Base-by-base conservation (phyloP, 2,797 vertebrate genomes). In the Garrulus glandarius region DNA sequence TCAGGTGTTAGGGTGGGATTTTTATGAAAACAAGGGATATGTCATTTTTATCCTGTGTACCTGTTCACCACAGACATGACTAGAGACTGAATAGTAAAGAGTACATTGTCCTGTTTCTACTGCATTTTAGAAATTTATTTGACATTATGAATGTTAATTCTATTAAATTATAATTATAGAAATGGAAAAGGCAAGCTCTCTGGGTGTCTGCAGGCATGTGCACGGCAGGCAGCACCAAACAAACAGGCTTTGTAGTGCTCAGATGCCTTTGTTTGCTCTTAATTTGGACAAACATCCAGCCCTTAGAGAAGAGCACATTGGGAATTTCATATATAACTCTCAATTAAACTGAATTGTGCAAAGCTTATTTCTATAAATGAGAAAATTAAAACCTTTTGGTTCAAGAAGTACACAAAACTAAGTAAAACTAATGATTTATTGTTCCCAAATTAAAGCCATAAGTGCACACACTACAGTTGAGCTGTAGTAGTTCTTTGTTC, bases 351-450 rank as follows among this genome's bases (percentile, higher is more conserved):
- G 88, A 92, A 95, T 95, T 92, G 91, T 91, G 77, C 91, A 89
- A 74, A 94, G 94, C 93, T 95, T 94, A 88, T 97, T 96, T 96
- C 83, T 95, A 77, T 92, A 96, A 96, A 97, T 94, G 93, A 95
- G 92, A 89, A 96, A 96, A 97, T 95, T 55, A 90, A 96, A 96
- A 95, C 94, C 93, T 97, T 93, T 96, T 91, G 88, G 67, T 95
- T 95, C 37, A 41, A 84, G 84, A 77, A 91, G 52, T 89, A 85
- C 88, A 89, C 84, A 92, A 50, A 92, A 85, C 96, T 52, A 91
- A 95, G 93, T 59, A 53, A 91, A 97, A 89, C 78, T 89, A 94
- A 83, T 96, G 93, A 91, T 95, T 97, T 82, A 94, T 96, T 95
- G 91, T 71, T 97, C 86, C 44, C 92, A 92, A 96, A 97, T 95